Percentiles rank a stretch among this genome's conserved stretches.
Conservation (phyloP, 2,888 invertebrate genomes). For the Danaus chrysippus region DNA sequence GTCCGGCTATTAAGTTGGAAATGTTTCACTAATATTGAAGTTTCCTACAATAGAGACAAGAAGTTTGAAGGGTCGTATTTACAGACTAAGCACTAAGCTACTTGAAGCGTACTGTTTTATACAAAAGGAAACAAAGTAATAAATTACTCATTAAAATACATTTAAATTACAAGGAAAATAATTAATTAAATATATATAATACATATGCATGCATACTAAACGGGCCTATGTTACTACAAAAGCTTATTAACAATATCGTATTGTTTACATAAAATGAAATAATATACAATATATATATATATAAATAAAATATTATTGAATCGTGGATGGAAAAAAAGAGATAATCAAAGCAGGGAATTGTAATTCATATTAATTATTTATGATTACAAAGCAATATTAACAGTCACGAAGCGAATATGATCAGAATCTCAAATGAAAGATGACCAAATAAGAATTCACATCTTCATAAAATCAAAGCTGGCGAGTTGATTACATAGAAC, state of each 20-base stretch:
- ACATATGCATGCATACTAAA: background rate
- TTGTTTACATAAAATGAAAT: too few relatives aligned
- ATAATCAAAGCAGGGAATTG: too few relatives aligned
- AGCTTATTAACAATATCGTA: background rate
- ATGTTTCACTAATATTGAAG: constrained; percentile 18
- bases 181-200: constrained; percentile 11
- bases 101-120: constrained; percentile 26
- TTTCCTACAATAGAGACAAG: constrained; percentile 57
- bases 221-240: background rate
- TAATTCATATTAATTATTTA: constrained; percentile 41
- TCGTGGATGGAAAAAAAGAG: too few relatives aligned
- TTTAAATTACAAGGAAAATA: constrained; percentile 22
- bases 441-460: too few relatives aligned
- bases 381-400: constrained; percentile 46
- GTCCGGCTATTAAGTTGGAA: constrained; percentile 35
- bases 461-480: too few relatives aligned
- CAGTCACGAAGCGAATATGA: constrained; percentile 29
- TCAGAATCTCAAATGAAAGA: constrained; percentile 22
- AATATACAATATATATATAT: too few relatives aligned
- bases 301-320: too few relatives aligned
- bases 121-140: constrained; percentile 17
- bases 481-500: too few relatives aligned
- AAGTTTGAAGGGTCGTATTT: constrained; percentile 56
- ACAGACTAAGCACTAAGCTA: constrained; percentile 42
- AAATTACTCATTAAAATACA: constrained; percentile 22